These are phyloP conservation scores for Trichopria drosophilae DNA, from an alignment of 2,888 invertebrate species.

Conservation along the genomic window DNA sequence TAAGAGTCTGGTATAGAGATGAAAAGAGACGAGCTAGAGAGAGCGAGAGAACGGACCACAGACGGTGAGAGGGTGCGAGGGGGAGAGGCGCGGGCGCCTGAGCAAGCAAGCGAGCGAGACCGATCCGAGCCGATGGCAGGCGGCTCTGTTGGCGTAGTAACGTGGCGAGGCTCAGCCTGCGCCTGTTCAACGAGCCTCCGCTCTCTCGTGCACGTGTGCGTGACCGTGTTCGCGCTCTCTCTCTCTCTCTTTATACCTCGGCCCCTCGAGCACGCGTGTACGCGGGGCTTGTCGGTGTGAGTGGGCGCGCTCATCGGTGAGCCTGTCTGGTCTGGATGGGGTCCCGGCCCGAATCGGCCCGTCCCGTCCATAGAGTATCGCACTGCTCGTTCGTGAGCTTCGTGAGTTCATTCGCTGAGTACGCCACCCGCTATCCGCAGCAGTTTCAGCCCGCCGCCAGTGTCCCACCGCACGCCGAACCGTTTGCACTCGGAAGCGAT, in stretches of 20 bases:
- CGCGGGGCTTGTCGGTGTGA: too few species aligned
- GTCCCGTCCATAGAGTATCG: constrained; percentile 51
- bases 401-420: too few species aligned
- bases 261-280: too few species aligned
- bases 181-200: constrained; percentile 23
- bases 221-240: constrained; percentile 38
- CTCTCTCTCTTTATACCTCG: constrained; percentile 4
- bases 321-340: constrained; percentile 34
- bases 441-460: constrained; percentile 50
- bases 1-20: too few species aligned
- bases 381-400: constrained; percentile 47
- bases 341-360: constrained; percentile 49
- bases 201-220: constrained; percentile 29
- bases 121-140: constrained; percentile 11
- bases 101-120: constrained; percentile 24
- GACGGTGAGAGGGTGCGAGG: constrained; percentile 10
- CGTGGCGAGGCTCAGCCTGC: constrained; percentile 25
- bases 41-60: not conserved
- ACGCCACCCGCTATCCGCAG: constrained; percentile 49
- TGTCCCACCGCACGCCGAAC: constrained; percentile 58
- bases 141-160: constrained; percentile 23
- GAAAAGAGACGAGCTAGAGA: not conserved
- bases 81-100: constrained; percentile 6
- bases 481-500: constrained; percentile 55
- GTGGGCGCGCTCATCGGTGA: too few species aligned